phyloP scores from a whole-genome alignment of 2,888 invertebrate species.

The Melanargia galathea region DNA sequence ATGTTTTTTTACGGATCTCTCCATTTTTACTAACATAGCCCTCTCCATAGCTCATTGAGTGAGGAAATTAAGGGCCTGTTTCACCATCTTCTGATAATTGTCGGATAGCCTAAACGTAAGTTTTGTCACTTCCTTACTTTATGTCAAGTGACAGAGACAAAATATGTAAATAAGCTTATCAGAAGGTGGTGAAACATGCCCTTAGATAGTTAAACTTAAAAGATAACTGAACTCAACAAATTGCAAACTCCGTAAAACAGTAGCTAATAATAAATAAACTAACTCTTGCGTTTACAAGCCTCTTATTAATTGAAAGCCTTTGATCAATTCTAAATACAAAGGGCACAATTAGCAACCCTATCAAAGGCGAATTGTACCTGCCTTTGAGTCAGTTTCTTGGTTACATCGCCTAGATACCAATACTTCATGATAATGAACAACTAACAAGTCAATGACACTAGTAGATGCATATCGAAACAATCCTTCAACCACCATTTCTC shows the following conservation, averaged over 20 bases:
- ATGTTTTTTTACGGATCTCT: too few relatives aligned
- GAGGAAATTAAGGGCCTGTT: too few relatives aligned
- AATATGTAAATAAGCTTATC: too few relatives aligned
- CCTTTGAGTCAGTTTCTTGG: slow-evolving; percentile 30
- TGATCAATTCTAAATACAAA: slow-evolving; percentile 30
- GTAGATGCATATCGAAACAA: slow-evolving; percentile 47
- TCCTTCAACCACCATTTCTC: slow-evolving; percentile 27
- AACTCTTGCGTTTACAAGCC: slow-evolving; percentile 6
- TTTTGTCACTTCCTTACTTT: too few relatives aligned
- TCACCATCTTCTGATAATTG: too few relatives aligned
- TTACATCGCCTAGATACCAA: slow-evolving; percentile 43
- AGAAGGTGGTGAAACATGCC: too few relatives aligned
- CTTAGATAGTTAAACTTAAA: neutral
- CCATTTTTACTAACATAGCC: too few relatives aligned
- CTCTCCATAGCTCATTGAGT: too few relatives aligned
- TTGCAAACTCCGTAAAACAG: slow-evolving; percentile 1
- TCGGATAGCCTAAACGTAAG: too few relatives aligned
- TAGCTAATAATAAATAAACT: slow-evolving; percentile 18
- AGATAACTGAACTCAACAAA: neutral
- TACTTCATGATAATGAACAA: slow-evolving; percentile 56
- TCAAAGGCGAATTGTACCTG: slow-evolving; percentile 29
- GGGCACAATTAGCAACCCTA: slow-evolving; percentile 31
- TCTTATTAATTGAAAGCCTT: slow-evolving; percentile 23
- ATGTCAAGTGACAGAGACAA: too few relatives aligned
- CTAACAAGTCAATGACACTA: slow-evolving; percentile 64